A percentile compares a stretch with the other conserved stretches of the same genome.
phyloP scores from a whole-genome alignment of 2,888 invertebrate species.

The Agriopis leucophaearia region DNA sequence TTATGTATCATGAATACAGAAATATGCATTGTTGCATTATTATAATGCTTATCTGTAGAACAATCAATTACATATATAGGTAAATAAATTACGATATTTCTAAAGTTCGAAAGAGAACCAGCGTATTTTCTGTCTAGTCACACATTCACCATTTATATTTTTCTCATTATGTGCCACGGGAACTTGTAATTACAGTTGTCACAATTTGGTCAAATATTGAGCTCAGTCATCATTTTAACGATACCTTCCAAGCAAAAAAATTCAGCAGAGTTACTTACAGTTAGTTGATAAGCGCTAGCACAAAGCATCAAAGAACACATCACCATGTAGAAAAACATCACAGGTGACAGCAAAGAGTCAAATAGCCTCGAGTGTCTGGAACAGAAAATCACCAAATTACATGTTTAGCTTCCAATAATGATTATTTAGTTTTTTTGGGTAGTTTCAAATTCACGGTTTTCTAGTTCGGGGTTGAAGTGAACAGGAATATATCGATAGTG shows the following conservation, averaged over 20 bases:
- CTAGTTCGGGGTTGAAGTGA: conserved; percentile 18
- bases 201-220: neutral
- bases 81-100: too few relatives aligned
- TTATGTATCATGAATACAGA: too few relatives aligned
- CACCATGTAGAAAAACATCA: conserved; percentile 77
- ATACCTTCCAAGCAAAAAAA: neutral
- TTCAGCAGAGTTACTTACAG: conserved; percentile 59
- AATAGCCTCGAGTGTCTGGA: conserved; percentile 71
- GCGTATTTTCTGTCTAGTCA: too few relatives aligned
- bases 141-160: too few relatives aligned
- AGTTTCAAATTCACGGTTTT: conserved; percentile 3
- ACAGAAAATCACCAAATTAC: conserved; percentile 42
- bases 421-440: conserved; percentile 48
- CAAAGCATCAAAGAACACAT: conserved; percentile 76
- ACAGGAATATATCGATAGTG: conserved; percentile 26
- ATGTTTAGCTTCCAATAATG: conserved; percentile 37
- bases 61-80: too few relatives aligned
- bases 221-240: neutral
- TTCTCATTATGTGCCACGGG: too few relatives aligned
- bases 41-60: too few relatives aligned
- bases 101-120: too few relatives aligned
- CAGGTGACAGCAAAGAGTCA: conserved; percentile 74
- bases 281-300: conserved; percentile 74
- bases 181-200: too few relatives aligned
- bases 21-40: too few relatives aligned